Percentiles rank a stretch among this genome's conserved stretches.
Evolutionary conservation across 2,797 vertebrate genomes (phyloP).

Genomic region (Sebastes glaucus): DNA sequence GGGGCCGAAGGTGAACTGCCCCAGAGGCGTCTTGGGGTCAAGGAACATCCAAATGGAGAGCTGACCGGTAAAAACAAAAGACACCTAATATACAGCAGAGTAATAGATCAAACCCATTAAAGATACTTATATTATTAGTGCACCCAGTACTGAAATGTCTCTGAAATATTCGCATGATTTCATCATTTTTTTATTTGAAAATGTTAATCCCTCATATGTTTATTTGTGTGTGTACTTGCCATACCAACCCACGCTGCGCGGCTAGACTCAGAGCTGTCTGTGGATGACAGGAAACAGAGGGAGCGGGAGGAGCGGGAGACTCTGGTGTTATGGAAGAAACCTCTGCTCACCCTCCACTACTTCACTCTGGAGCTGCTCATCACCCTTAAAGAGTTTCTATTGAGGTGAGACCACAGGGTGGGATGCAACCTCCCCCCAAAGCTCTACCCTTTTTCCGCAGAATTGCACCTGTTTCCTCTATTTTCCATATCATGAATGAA

Average conservation of each 20-base stretch:
- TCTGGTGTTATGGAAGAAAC: constrained; percentile 89
- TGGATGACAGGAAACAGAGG: constrained; percentile 81
- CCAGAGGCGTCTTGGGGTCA: constrained; percentile 81
- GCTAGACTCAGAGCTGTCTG: constrained; percentile 72
- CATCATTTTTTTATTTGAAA: neutral
- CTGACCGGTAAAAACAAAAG: constrained; percentile 76
- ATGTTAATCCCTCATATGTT: neutral
- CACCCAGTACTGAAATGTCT: neutral
- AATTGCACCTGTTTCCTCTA: neutral
- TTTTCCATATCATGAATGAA: neutral
- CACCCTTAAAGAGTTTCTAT: constrained; percentile 86
- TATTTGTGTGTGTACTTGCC: constrained; percentile 18
- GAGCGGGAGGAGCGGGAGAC: constrained; percentile 84
- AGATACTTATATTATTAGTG: neutral
- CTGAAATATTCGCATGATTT: neutral
- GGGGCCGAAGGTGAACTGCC: constrained; percentile 77
- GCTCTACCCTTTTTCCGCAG: neutral
- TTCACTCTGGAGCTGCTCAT: constrained; percentile 89
- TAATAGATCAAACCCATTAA: neutral
- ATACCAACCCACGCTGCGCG: neutral
- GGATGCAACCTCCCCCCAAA: neutral
- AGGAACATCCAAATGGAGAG: constrained; percentile 85
- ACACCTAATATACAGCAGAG: neutral
- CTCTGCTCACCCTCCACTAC: constrained; percentile 87
- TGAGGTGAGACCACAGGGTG: constrained; percentile 67